phyloP scores from a whole-genome alignment of 2,888 invertebrate species.

The Pristionchus japonicus region DNA sequence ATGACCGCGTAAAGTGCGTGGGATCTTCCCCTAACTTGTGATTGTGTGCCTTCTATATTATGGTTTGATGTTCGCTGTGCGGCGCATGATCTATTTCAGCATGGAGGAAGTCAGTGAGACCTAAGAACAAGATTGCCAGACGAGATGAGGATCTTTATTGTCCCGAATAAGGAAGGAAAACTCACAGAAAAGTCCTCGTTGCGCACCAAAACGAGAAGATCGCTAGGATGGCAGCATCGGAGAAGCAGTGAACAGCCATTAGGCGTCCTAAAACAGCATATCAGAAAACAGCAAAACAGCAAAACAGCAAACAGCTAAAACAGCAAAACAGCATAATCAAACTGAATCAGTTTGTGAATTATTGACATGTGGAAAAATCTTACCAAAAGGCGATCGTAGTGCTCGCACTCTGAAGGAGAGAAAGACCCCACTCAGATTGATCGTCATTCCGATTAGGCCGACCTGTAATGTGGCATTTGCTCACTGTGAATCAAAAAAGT shows the following conservation, averaged over 20 bases:
- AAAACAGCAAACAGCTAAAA: background rate
- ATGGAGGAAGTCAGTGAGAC: background rate
- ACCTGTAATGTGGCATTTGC: no score
- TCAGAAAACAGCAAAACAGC: background rate
- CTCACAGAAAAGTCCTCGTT: constrained; percentile 16
- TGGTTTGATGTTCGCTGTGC: background rate
- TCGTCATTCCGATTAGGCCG: background rate
- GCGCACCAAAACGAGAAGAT: constrained; percentile 30
- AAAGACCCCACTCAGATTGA: background rate
- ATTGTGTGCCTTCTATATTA: background rate
- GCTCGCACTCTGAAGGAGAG: constrained; percentile 27
- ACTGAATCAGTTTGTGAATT: no score
- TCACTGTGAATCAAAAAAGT: background rate
- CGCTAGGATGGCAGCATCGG: constrained; percentile 2
- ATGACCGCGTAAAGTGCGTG: background rate
- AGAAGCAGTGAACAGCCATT: constrained; percentile 14
- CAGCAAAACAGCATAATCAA: no score
- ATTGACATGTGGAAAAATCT: background rate
- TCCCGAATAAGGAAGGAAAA: background rate
- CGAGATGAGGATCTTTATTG: background rate
- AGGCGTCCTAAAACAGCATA: no score
- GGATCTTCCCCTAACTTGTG: background rate
- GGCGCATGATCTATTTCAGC: background rate
- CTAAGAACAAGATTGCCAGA: background rate
- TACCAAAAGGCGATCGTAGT: background rate